Conservation (phyloP, 2,113 vertebrate genomes). For the Saguinus imperator region DNA sequence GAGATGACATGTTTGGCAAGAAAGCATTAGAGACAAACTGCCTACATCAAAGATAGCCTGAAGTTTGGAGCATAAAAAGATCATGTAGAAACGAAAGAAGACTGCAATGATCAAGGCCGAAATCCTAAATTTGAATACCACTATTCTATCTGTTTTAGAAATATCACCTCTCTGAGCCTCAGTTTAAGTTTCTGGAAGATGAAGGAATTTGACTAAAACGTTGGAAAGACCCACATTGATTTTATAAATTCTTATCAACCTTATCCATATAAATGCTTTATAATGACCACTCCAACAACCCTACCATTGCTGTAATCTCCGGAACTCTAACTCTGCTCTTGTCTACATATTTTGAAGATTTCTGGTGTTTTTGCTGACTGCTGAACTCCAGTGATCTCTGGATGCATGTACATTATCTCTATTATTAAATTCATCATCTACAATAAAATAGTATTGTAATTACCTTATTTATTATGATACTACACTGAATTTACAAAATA, state of each 20-base stretch:
- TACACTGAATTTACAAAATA: slow-evolving; percentile 11
- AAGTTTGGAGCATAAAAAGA: not conserved
- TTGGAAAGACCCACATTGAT: not conserved
- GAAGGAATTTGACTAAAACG: not conserved
- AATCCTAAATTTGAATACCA: not conserved
- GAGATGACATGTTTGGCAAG: not conserved
- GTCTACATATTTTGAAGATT: not conserved
- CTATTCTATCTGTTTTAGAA: not conserved
- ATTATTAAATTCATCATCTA: slow-evolving; percentile 25
- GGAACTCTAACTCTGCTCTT: not conserved
- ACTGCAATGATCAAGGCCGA: not conserved
- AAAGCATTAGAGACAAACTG: not conserved
- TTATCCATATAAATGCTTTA: not conserved
- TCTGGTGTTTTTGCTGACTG: not conserved
- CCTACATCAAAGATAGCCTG: not conserved
- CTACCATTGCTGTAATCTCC: not conserved
- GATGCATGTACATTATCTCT: not conserved
- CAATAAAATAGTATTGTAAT: not conserved
- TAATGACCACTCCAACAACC: not conserved
- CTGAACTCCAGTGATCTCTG: not conserved
- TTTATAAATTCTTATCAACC: not conserved
- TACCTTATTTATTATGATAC: not conserved
- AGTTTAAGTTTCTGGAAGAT: not conserved
- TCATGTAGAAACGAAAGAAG: not conserved
- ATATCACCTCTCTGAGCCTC: not conserved